phyloP scores from a whole-genome alignment of 2,888 invertebrate species.

The Eustalomyia histrio region DNA sequence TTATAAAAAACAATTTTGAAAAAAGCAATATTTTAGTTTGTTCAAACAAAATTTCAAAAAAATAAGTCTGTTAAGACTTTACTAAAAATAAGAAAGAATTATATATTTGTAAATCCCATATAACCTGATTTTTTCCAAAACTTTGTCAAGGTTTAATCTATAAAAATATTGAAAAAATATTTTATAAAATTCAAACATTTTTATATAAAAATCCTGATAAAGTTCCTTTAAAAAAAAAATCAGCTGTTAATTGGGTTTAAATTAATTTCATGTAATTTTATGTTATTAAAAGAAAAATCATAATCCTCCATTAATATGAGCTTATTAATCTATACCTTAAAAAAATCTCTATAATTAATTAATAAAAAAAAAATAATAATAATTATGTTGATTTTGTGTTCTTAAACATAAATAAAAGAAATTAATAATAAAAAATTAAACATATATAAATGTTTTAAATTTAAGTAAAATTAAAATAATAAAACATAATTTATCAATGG shows the following conservation, averaged over 20 bases:
- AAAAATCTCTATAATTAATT: constrained; percentile 23
- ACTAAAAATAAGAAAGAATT: constrained; percentile 35
- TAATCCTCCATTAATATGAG: constrained; percentile 59
- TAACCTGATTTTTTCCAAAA: no score
- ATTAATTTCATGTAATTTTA: not conserved
- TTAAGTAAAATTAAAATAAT: constrained; percentile 34
- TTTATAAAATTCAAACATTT: not conserved
- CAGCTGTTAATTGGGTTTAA: no score
- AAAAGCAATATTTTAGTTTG: constrained; percentile 62
- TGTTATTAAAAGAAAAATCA: not conserved
- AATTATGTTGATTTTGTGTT: constrained; percentile 18
- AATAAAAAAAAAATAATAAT: no score
- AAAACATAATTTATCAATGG: constrained; percentile 54
- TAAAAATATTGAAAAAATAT: no score
- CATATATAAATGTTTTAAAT: constrained; percentile 52
- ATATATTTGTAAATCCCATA: no score
- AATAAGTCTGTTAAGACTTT: constrained; percentile 50
- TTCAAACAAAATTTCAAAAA: constrained; percentile 34
- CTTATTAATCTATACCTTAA: constrained; percentile 58
- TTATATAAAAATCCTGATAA: not conserved
- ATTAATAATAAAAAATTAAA: constrained; percentile 12
- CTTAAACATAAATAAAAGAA: constrained; percentile 12
- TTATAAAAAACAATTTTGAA: constrained; percentile 31
- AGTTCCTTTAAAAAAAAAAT: no score
- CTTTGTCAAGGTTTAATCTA: no score